Percentiles rank a stretch among this genome's conserved stretches.
These are phyloP conservation scores for Balearica regulorum DNA, from an alignment of 2,797 vertebrate genomes.

Conservation along the genomic window DNA sequence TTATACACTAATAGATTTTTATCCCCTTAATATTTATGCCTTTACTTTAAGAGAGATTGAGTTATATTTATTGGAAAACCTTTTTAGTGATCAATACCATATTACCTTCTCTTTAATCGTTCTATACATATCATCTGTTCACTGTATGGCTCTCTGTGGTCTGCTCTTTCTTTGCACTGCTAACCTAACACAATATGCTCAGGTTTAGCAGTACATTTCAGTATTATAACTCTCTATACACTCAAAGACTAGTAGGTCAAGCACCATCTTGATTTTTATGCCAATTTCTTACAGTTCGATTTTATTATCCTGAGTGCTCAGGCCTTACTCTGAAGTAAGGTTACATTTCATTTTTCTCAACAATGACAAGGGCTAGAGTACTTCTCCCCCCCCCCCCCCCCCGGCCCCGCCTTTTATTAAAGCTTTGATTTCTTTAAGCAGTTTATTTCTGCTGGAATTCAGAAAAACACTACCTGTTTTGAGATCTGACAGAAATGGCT, in stretches of 20 bases:
- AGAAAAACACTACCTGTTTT: background rate
- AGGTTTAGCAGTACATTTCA: background rate
- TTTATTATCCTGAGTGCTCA: background rate
- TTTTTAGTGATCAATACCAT: background rate
- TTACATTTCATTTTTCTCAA: background rate
- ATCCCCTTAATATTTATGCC: background rate
- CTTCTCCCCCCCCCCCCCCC: fast-evolving
- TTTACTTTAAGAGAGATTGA: background rate
- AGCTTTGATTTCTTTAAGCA: background rate
- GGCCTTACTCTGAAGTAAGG: background rate
- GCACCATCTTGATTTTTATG: background rate
- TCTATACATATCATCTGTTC: background rate
- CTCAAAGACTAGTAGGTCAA: background rate
- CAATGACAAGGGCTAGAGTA: background rate
- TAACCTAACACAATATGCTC: background rate
- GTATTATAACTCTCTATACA: background rate
- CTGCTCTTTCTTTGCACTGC: background rate
- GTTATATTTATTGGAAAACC: background rate
- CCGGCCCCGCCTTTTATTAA: background rate
- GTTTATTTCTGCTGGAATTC: background rate
- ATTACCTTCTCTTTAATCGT: background rate
- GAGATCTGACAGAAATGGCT: background rate
- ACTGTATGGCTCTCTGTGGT: background rate
- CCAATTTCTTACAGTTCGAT: background rate
- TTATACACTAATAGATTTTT: background rate